Evolutionary conservation across 2,888 invertebrate genomes (phyloP), one percentile per base, ranked within the genome.

Genomic region (Neocrepidodera transversa): DNA sequence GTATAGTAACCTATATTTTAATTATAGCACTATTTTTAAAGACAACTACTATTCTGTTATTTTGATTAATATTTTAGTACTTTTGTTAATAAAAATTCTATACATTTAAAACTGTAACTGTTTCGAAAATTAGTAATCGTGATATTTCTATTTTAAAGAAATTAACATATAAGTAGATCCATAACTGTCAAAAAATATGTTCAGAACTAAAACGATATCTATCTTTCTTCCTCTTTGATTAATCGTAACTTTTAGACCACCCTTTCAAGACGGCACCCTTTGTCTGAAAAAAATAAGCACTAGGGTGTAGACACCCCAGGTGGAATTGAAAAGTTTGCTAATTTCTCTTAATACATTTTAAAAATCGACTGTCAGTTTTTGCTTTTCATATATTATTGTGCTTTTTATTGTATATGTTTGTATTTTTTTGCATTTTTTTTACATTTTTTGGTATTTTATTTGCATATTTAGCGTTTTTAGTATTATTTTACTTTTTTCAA

Each of bases 221-320:
- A 10, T 32, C 32, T n/a, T 32, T 32, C 13, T 32, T 32, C 10
- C 32, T 32, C 11, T 32, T 32, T 32, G 32, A 32, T 32, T 32
- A 32, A 32, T 32, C 32, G 32, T 13, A 4, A 32, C 10, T 16
- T 35, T 38, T 7, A 38, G 38, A 17, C 38, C 38, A 38, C 38
- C 38, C 38, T 38, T 38, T 38, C 38, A 38, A 38, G 17, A 38
- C 38, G 38, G 38, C 17, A 16, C 17, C 38, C 38, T 38, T 38
- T 38, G 38, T 38, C 32, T 38, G 11, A 10, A 6, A 38, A 38
- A 17, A 38, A 38, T 8, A 8, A 38, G 17, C 17, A 38, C 1
- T 6, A 16, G 38, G 38, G 38, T 38, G 38, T 38, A 38, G 38
- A 17, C 3, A 16, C 38, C 38, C 17, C 17, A 17, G 17, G 38